These are phyloP conservation scores for Drosophila watanabei DNA, from an alignment of 1,140 invertebrate genomes.

Conservation along the genomic window DNA sequence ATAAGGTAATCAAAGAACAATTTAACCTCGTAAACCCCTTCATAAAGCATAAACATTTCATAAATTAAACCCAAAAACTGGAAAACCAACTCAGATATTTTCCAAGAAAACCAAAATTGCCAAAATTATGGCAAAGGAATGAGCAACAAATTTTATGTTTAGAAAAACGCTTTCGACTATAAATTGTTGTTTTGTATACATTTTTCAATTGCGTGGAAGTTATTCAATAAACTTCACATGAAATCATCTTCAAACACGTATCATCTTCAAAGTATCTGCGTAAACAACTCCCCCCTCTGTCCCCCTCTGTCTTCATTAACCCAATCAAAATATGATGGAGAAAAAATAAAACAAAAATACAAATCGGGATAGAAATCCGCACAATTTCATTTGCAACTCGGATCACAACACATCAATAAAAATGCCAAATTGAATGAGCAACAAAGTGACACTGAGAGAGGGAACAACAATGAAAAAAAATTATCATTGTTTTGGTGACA, in stretches of 20 bases:
- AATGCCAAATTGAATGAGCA: conserved; percentile 62
- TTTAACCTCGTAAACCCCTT: not conserved
- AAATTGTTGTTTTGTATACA: not conserved
- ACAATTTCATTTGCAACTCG: conserved; percentile 48
- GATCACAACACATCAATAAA: conserved; percentile 77
- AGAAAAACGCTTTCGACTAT: not conserved
- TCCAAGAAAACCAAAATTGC: not conserved
- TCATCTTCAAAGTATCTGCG: conserved; percentile 19
- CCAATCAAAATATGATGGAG: conserved; percentile 18
- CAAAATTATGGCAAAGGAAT: not conserved
- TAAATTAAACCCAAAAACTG: not conserved
- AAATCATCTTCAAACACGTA: conserved; percentile 7
- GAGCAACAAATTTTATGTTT: not conserved
- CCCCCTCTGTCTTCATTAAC: conserved; percentile 26
- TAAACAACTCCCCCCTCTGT: conserved; percentile 18
- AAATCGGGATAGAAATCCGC: conserved; percentile 14
- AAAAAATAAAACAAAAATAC: conserved; percentile 38
- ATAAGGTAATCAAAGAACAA: not conserved
- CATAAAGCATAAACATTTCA: not conserved
- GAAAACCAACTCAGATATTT: not conserved
- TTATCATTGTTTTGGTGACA: conserved; percentile 53
- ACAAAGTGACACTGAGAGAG: conserved; percentile 17
- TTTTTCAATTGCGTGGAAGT: conserved; percentile 5
- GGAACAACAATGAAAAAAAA: conserved; percentile 37
- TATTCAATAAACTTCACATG: conserved; percentile 19